Evolutionary conservation across 2,113 vertebrate genomes (phyloP).

Genomic region (Syrrhaptes paradoxus): DNA sequence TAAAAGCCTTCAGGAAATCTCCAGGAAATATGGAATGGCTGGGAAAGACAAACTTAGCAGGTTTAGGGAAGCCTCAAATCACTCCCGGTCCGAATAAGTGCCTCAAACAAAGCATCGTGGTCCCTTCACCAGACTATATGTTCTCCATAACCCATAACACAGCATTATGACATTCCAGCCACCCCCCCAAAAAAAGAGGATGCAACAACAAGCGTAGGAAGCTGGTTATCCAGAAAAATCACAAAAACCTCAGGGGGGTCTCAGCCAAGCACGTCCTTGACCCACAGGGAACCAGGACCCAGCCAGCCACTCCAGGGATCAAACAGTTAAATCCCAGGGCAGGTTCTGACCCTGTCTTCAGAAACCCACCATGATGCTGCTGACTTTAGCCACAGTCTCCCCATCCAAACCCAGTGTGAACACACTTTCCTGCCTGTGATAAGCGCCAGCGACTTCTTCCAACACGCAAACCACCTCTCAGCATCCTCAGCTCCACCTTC

Average conservation of each 20-base stretch:
- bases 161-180: neutral
- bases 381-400: neutral
- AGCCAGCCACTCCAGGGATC: neutral
- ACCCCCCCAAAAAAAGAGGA: neutral
- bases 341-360: neutral
- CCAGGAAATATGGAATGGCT: conserved; percentile 52
- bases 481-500: conserved; percentile 43
- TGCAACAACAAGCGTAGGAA: neutral
- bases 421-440: neutral
- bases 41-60: conserved; percentile 29
- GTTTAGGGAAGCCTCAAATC: neutral
- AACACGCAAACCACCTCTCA: neutral
- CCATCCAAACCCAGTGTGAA: neutral
- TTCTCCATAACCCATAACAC: neutral
- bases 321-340: neutral
- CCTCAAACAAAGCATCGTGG: neutral
- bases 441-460: conserved; percentile 1
- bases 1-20: conserved; percentile 18
- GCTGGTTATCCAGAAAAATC: neutral
- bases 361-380: neutral
- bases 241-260: neutral
- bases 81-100: neutral
- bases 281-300: neutral
- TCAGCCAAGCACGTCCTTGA: neutral
- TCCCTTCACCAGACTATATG: neutral